These are phyloP conservation scores for Microplitis demolitor DNA, from an alignment of 1,140 invertebrate species.

Conservation along the genomic window DNA sequence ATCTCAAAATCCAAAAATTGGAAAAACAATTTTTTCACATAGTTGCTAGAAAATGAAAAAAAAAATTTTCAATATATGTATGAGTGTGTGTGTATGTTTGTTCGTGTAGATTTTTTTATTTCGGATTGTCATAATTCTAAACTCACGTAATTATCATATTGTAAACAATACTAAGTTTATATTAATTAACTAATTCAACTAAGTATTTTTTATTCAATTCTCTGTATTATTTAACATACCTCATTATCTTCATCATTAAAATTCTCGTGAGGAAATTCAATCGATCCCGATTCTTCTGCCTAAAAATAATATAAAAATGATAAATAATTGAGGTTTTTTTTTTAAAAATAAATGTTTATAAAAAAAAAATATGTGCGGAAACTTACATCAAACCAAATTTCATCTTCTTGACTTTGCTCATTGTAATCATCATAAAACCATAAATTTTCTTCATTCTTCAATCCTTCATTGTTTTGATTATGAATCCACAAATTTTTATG, in stretches of 20 bases:
- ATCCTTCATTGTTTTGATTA: neutral
- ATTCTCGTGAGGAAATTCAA: neutral
- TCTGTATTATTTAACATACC: neutral
- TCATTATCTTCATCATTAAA: neutral
- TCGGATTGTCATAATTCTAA: too few relatives aligned
- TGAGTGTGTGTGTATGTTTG: too few relatives aligned
- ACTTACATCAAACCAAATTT: constrained; percentile 1
- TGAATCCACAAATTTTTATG: neutral
- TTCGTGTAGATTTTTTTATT: too few relatives aligned
- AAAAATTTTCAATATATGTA: too few relatives aligned
- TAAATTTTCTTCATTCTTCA: neutral
- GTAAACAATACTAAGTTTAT: too few relatives aligned
- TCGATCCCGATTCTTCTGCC: neutral
- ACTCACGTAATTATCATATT: too few relatives aligned
- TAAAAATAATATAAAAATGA: neutral
- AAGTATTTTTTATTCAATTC: too few relatives aligned
- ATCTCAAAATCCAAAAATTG: too few relatives aligned
- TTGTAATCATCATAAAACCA: neutral
- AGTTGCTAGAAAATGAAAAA: too few relatives aligned
- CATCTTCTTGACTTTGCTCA: neutral
- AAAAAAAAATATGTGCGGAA: neutral
- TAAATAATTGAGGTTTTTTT: neutral
- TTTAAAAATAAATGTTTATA: neutral
- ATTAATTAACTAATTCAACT: too few relatives aligned
- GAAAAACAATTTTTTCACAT: too few relatives aligned